Evolutionary conservation across 2,797 vertebrate species (phyloP).

Genomic region (Schizothorax lantsangensis): DNA sequence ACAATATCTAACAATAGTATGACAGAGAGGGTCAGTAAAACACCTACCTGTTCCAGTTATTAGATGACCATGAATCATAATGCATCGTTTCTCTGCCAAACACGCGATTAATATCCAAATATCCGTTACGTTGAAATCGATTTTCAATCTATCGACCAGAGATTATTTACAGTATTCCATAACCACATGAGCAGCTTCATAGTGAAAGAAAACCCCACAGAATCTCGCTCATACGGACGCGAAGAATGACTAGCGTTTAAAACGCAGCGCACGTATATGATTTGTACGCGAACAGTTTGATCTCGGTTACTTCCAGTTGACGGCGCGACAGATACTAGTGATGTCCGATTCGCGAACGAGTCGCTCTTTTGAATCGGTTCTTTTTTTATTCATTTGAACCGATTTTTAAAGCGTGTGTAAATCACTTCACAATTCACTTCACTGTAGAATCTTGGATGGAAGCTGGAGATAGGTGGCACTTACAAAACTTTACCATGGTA

Average conservation of each 20-base stretch:
- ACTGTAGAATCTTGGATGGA: neutral
- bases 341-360: slow-evolving; percentile 19
- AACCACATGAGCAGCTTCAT: slow-evolving; percentile 16
- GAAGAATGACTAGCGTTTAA: slow-evolving; percentile 18
- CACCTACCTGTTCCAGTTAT: slow-evolving; percentile 42
- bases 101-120: slow-evolving; percentile 30
- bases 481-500: neutral
- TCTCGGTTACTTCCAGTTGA: slow-evolving; percentile 67
- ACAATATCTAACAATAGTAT: slow-evolving; percentile 23
- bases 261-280: slow-evolving; percentile 12
- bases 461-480: neutral
- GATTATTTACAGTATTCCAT: slow-evolving; percentile 18
- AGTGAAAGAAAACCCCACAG: neutral
- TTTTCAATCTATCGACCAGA: slow-evolving; percentile 9
- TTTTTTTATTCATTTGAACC: neutral
- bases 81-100: slow-evolving; percentile 39
- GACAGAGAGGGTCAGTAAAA: slow-evolving; percentile 5
- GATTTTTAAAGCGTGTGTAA: neutral
- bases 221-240: neutral
- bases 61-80: slow-evolving; percentile 46
- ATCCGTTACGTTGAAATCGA: slow-evolving; percentile 30
- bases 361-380: slow-evolving; percentile 10
- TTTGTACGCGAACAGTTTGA: slow-evolving; percentile 21
- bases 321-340: slow-evolving; percentile 65
- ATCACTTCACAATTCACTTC: neutral